Evolutionary conservation across 1,140 invertebrate species (phyloP).

Genomic region (Trachelipus rathkii): DNA sequence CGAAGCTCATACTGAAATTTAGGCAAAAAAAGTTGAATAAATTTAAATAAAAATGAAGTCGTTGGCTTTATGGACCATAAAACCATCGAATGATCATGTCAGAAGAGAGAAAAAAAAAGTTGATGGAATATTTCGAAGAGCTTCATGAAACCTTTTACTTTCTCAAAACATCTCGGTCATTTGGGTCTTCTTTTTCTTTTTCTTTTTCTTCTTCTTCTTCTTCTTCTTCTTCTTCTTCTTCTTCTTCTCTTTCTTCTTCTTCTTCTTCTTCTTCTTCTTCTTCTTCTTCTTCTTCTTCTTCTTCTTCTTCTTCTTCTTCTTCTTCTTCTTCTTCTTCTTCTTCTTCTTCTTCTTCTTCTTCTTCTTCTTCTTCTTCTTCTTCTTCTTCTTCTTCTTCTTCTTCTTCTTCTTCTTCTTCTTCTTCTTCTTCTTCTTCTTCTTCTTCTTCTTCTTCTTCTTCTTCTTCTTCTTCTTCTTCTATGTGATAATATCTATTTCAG

Average conservation of each 20-base stretch:
- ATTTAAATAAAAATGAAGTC: no score
- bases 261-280: no score
- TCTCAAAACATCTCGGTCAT: no score
- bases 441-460: conserved; percentile 8
- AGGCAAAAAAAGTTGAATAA: no score
- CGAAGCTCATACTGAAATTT: no score
- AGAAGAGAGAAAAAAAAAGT: no score
- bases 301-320: background rate
- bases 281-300: no score
- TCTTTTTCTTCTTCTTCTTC: background rate
- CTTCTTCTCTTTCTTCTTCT: background rate
- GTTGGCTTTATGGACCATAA: no score
- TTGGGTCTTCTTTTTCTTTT: background rate
- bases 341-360: conserved; percentile 10
- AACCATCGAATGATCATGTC: no score
- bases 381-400: background rate
- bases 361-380: conserved; percentile 9
- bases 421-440: background rate
- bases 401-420: background rate
- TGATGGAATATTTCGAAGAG: no score
- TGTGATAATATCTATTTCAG: no score
- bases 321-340: background rate
- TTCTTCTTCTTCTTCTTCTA: conserved; percentile 9
- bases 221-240: background rate
- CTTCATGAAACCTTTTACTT: no score